phyloP scores from a whole-genome alignment of 1,140 invertebrate genomes.

The Oryzaephilus surinamensis region DNA sequence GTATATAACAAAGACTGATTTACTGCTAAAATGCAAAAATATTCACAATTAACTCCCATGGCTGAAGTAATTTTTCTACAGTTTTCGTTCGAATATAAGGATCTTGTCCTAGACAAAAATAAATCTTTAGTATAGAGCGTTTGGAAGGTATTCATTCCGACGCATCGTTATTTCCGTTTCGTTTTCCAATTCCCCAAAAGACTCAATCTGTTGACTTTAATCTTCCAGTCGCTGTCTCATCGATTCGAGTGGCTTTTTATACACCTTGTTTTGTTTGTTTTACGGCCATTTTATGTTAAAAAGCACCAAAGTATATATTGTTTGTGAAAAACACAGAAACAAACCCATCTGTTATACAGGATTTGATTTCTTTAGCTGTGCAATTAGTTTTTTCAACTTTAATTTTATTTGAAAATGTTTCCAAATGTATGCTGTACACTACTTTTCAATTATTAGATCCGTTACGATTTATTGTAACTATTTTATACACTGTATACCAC shows the following conservation, averaged over 20 bases:
- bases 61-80: slow-evolving; percentile 13
- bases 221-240: slow-evolving; percentile 26
- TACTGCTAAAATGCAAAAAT: slow-evolving; percentile 7
- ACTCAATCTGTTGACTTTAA: slow-evolving; percentile 31
- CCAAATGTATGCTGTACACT: too few relatives aligned
- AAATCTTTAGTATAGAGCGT: slow-evolving; percentile 18
- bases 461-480: too few relatives aligned
- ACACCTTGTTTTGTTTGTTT: slow-evolving; percentile 23
- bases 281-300: slow-evolving; percentile 14
- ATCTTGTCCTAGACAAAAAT: slow-evolving; percentile 14
- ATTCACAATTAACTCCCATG: slow-evolving; percentile 13
- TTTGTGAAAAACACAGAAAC: too few relatives aligned
- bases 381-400: too few relatives aligned
- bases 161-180: slow-evolving; percentile 30
- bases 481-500: too few relatives aligned
- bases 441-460: too few relatives aligned
- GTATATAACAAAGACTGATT: not conserved
- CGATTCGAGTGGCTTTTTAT: slow-evolving; percentile 23
- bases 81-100: slow-evolving; percentile 10
- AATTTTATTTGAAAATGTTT: too few relatives aligned
- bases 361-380: too few relatives aligned
- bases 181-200: slow-evolving; percentile 27
- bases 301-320: slow-evolving; percentile 6
- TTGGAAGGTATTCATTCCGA: slow-evolving; percentile 24
- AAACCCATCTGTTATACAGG: too few relatives aligned